Evolutionary conservation across 2,113 vertebrate species (phyloP), one percentile per base, ranked within the genome.

Genomic region (Neolamprologus brichardi): DNA sequence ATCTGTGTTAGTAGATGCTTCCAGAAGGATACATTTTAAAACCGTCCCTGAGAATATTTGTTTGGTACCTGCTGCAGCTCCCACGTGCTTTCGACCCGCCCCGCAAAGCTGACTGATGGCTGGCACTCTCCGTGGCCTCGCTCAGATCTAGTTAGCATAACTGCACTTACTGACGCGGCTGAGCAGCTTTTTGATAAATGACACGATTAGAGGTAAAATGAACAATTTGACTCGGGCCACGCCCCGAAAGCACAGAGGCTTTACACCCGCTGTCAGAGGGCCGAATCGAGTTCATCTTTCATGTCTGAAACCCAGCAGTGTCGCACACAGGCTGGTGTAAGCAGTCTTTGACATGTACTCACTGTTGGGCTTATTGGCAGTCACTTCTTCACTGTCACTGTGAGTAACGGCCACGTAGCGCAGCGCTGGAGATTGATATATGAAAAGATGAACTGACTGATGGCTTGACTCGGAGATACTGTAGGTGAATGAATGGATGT

Each of bases 181-280:
- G 96, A 95, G 95, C 95, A 95, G 95, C 96, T 92, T 97, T 97
- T 97, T 98, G 98, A 98, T 97, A 97, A 98, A 99, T 97, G 97
- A 96, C 97, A 96, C 96, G 97, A 98, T 98, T 98, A 98, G 96
- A 97, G 95, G 95, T 97, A 97, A 97, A 98, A 97, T 97, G 97
- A 98, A 97, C 96, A 97, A 96, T 97, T 97, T 97, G 96, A 97
- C 90, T 97, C 93, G 95, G 92, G 97, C 97, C 97, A 96, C 96
- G 96, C 96, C 97, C 96, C 95, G 94, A 96, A 96, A 92, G 94
- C 91, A 91, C 94, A 89, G 88, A 93, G 96, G 97, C 97, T 97
- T 96, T 93, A 93, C 96, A 94, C 94, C 93, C 89, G 94, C 95
- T 96, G 95, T 96, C 95, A 90, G 91, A 84, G 91, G 56, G 51